A percentile compares a stretch with the other conserved stretches of the same genome.
These are phyloP conservation scores for Poeciliopsis occidentalis DNA, from an alignment of 2,113 vertebrate species.

Conservation along the genomic window DNA sequence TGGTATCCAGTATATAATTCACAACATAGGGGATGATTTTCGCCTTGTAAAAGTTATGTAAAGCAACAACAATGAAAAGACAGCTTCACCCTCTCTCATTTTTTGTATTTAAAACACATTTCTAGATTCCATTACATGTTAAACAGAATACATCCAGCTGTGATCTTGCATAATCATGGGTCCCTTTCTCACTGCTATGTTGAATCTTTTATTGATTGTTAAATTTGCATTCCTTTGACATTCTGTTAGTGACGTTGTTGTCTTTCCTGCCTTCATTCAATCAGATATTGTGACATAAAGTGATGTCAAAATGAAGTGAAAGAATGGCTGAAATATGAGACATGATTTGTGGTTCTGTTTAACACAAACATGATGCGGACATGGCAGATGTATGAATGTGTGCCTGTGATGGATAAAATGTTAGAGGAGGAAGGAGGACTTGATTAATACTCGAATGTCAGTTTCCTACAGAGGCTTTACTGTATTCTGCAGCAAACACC, in stretches of 20 bases:
- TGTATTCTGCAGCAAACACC: neutral
- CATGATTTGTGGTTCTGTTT: slow-evolving; percentile 4
- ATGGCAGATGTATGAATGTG: slow-evolving; percentile 6
- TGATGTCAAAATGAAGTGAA: neutral
- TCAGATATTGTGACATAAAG: neutral
- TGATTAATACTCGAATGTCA: neutral
- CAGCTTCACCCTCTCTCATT: neutral
- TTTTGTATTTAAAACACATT: neutral
- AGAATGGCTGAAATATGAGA: neutral
- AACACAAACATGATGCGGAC: neutral
- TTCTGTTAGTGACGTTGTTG: neutral
- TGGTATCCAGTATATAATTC: neutral
- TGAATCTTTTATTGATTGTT: slow-evolving; percentile 3
- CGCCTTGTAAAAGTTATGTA: neutral
- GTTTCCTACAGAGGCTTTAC: neutral
- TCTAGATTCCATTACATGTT: neutral
- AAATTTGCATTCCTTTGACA: slow-evolving; percentile 1
- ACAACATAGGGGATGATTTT: neutral
- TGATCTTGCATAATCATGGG: slow-evolving; percentile 9
- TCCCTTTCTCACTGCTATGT: neutral
- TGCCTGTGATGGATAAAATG: neutral
- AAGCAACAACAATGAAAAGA: neutral
- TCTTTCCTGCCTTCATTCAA: neutral
- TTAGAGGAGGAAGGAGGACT: neutral
- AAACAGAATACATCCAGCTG: slow-evolving; percentile 3